Percentiles rank a stretch among this genome's conserved stretches.
Evolutionary conservation across 1,140 invertebrate genomes (phyloP).

Genomic region (Drosophila tristis): DNA sequence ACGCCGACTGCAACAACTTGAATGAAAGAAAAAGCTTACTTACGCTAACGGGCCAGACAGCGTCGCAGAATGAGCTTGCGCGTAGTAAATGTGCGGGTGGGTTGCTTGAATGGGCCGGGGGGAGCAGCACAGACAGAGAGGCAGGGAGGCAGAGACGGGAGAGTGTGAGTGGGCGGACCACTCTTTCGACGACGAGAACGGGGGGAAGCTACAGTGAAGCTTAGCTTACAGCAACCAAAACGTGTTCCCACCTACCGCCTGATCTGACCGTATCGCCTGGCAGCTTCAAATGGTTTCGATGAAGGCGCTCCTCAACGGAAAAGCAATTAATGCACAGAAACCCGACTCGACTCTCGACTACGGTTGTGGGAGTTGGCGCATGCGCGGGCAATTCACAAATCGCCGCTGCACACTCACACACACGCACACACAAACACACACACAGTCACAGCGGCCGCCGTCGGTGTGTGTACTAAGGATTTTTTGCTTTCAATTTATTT

Average conservation of each 20-base stretch:
- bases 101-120: constrained; percentile 7
- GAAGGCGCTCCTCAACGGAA: constrained; percentile 1
- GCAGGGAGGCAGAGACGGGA: background rate
- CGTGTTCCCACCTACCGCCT: constrained; percentile 36
- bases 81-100: constrained; percentile 79
- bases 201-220: background rate
- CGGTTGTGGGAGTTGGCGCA: constrained; percentile 52
- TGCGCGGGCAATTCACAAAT: constrained; percentile 65
- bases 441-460: constrained; percentile 13
- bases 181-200: constrained; percentile 13
- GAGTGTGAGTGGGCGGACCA: background rate
- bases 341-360: constrained; percentile 21
- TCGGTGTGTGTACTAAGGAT: constrained; percentile 59
- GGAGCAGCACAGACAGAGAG: background rate
- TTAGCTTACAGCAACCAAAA: background rate
- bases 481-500: constrained; percentile 78
- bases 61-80: constrained; percentile 69
- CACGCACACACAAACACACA: constrained; percentile 37
- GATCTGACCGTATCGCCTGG: constrained; percentile 32
- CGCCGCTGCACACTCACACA: constrained; percentile 15
- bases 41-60: constrained; percentile 49
- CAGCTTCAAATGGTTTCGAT: constrained; percentile 12
- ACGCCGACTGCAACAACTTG: constrained; percentile 62
- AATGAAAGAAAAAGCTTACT: constrained; percentile 81
- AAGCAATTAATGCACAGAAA: constrained; percentile 66